Percentiles rank a stretch among this genome's conserved stretches.
Conservation (phyloP, 2,113 vertebrate species). For the Lanius ludovicianus region DNA sequence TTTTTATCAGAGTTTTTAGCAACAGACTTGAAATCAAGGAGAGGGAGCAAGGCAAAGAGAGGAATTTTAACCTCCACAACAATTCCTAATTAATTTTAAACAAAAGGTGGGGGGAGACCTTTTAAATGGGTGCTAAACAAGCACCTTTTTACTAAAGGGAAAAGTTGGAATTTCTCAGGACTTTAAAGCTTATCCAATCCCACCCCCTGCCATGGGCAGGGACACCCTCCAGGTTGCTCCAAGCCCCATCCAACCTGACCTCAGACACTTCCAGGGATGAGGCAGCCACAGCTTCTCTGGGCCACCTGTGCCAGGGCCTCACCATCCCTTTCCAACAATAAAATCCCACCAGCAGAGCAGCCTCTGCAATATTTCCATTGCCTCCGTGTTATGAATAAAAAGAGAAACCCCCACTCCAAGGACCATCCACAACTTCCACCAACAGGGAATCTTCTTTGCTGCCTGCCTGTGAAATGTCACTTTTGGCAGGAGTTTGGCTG, state of each 20-base stretch:
- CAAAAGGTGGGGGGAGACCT: fast-evolving
- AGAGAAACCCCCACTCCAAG: too few species aligned
- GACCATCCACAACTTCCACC: not conserved
- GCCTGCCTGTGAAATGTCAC: fast-evolving
- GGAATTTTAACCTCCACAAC: not conserved
- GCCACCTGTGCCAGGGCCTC: not conserved
- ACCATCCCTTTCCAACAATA: not conserved
- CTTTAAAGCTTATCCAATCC: not conserved
- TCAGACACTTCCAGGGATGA: not conserved
- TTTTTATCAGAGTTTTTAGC: not conserved
- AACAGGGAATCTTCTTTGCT: fast-evolving
- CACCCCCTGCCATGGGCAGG: not conserved
- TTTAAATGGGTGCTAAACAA: not conserved
- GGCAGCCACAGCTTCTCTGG: not conserved
- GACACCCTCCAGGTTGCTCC: not conserved
- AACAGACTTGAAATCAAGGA: not conserved
- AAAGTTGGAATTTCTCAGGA: not conserved
- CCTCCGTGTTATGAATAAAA: not conserved
- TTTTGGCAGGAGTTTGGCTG: not conserved
- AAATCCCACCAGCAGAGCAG: not conserved
- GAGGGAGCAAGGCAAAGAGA: not conserved
- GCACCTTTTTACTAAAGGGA: not conserved
- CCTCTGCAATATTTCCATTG: not conserved
- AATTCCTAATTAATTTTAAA: not conserved
- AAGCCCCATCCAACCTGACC: fast-evolving